A percentile compares a stretch with the other conserved stretches of the same genome.
Evolutionary conservation across 1,140 invertebrate species (phyloP).

Genomic region (Platorchestia sp.): DNA sequence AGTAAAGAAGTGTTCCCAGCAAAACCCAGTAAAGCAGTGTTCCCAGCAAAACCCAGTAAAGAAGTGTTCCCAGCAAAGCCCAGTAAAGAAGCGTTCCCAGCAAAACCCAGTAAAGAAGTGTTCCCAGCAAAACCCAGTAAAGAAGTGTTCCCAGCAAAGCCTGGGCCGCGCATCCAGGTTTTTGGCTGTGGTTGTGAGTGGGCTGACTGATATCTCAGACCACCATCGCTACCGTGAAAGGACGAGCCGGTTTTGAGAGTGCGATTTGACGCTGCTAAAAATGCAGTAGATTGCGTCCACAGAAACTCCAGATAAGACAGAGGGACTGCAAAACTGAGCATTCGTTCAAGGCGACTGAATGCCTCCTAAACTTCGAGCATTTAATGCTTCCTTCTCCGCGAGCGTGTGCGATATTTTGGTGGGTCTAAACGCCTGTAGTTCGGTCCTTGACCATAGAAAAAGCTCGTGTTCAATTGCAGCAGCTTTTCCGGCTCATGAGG

Average conservation of each 20-base stretch:
- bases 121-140: too few species aligned
- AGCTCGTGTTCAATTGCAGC: background rate
- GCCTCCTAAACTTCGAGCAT: slow-evolving; percentile 6
- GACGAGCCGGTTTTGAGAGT: background rate
- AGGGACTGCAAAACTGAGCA: background rate
- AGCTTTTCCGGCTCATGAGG: background rate
- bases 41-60: too few species aligned
- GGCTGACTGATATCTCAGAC: background rate
- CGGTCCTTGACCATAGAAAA: background rate
- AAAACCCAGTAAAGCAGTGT: too few species aligned
- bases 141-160: background rate
- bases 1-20: too few species aligned
- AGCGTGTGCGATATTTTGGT: background rate
- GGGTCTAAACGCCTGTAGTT: background rate
- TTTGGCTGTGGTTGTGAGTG: background rate
- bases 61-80: too few species aligned
- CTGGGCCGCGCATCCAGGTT: background rate
- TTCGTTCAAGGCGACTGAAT: background rate
- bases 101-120: too few species aligned
- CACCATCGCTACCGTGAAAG: background rate
- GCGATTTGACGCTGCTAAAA: background rate
- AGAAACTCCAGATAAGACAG: slow-evolving; percentile 5
- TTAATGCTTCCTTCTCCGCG: background rate
- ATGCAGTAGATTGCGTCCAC: background rate
- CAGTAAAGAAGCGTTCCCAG: too few species aligned